Percentiles rank a stretch among this genome's conserved stretches.
Evolutionary conservation across 1,140 invertebrate genomes (phyloP).

Genomic region (Microplitis mediator): DNA sequence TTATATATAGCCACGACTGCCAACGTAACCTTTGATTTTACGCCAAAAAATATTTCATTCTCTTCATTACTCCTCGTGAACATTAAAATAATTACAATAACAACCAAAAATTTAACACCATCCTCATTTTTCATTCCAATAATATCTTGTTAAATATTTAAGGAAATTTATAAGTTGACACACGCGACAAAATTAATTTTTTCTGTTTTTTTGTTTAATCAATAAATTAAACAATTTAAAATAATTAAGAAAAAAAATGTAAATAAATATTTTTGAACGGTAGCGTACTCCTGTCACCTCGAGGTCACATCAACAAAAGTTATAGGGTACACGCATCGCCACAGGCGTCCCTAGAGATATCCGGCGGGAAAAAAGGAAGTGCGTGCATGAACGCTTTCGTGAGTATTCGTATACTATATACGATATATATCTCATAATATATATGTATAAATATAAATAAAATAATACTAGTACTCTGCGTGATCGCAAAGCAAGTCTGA

Average conservation of each 20-base stretch:
- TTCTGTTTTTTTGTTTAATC: no score
- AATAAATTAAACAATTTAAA: neutral
- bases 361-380: neutral
- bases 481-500: constrained; percentile 1
- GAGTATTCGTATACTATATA: constrained; percentile 13
- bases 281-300: constrained; percentile 9
- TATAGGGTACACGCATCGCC: constrained; percentile 4
- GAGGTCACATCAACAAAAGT: constrained; percentile 13
- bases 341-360: constrained; percentile 23
- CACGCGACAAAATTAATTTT: no score
- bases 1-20: constrained; percentile 33
- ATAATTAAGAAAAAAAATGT: neutral
- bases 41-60: neutral
- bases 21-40: neutral
- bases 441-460: neutral
- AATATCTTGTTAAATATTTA: no score
- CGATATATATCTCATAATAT: constrained; percentile 12
- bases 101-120: neutral
- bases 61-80: neutral
- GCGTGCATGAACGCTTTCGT: constrained; percentile 15
- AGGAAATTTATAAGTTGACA: no score
- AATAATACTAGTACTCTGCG: neutral
- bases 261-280: constrained; percentile 11
- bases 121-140: no score
- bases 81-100: neutral